Evolutionary conservation across 2,888 invertebrate genomes (phyloP), one percentile per base, ranked within the genome.

Genomic region (Lithophane leautieri): DNA sequence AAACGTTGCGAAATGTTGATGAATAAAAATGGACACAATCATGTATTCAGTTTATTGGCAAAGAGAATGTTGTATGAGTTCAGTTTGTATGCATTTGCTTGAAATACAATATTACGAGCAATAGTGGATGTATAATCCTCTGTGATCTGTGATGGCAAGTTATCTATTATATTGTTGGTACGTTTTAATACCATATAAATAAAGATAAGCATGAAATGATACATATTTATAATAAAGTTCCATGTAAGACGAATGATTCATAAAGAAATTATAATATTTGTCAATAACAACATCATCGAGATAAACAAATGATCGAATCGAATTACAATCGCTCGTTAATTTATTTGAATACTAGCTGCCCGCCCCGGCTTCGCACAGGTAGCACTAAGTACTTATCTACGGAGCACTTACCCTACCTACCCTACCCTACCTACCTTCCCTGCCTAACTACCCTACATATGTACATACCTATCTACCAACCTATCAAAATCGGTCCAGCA

Each of bases 321-420:
- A 47, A 62, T 78, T 61, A 63, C 60, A 63, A 62, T 40, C 54
- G n/a, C 58, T 68, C 25, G 22, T 82, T 28, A 4, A 14, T 25
- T 56, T 74, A 70, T 72, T 67, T 69, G 14, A 70, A 4, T 60
- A 62, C 63, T 14, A n/a, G n/a, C n/a, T n/a, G n/a, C n/a, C n/a
- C n/a, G n/a, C n/a, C n/a, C n/a, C n/a, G n/a, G n/a, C n/a, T n/a
- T n/a, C n/a, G n/a, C n/a, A n/a, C n/a, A n/a, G n/a, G n/a, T n/a
- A n/a, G n/a, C n/a, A n/a, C n/a, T n/a, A n/a, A n/a, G n/a, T n/a
- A n/a, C n/a, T n/a, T n/a, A n/a, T n/a, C n/a, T n/a, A n/a, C n/a
- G n/a, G n/a, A n/a, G n/a, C n/a, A n/a, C n/a, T n/a, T n/a, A n/a
- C n/a, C n/a, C n/a, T n/a, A n/a, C n/a, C n/a, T n/a, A n/a, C n/a